phyloP scores from a whole-genome alignment of 1,140 invertebrate species.

The Andrena cerasifolii region DNA sequence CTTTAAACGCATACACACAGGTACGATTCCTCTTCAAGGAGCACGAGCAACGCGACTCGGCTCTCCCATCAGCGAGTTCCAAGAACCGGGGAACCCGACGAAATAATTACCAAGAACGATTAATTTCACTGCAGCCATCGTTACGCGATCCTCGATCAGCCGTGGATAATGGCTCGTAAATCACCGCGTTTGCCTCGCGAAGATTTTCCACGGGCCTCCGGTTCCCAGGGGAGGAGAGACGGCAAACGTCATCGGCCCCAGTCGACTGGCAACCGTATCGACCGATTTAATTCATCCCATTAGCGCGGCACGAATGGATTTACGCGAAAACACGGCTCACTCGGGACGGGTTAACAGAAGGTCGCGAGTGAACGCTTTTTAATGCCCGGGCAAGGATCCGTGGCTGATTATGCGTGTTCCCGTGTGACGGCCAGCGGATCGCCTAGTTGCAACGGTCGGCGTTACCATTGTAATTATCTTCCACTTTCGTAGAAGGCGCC shows the following conservation, averaged over 20 bases:
- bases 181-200: constrained; percentile 20
- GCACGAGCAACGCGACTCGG: neutral
- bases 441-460: no score
- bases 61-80: constrained; percentile 14
- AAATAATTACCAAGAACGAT: constrained; percentile 48
- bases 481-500: no score
- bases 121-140: constrained; percentile 41
- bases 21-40: no score
- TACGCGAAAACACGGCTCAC: constrained; percentile 6
- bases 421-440: no score
- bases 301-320: constrained; percentile 19
- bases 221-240: constrained; percentile 37
- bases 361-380: neutral
- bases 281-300: constrained; percentile 39
- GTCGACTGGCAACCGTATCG: constrained; percentile 24
- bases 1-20: no score
- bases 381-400: no score
- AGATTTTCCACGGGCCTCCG: constrained; percentile 31
- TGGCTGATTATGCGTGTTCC: no score
- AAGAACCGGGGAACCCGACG: constrained; percentile 22
- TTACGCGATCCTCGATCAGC: constrained; percentile 45
- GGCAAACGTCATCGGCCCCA: constrained; percentile 7
- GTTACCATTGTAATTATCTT: no score
- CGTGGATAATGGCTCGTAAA: constrained; percentile 46
- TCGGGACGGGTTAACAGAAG: neutral